Evolutionary conservation across 2,888 invertebrate genomes (phyloP).

Genomic region (Pterostichus madidus): DNA sequence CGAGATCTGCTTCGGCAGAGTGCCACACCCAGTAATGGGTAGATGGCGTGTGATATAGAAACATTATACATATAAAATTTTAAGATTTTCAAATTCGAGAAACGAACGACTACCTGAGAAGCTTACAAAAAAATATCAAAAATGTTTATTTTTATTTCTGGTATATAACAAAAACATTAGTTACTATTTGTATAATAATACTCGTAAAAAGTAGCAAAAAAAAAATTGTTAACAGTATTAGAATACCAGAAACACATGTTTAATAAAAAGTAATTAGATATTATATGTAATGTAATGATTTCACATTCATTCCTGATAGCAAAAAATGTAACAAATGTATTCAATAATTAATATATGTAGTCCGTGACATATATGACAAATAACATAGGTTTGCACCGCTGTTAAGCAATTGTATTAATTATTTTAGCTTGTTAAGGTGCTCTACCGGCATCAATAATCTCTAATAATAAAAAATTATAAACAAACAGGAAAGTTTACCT

Average conservation of each 20-base stretch:
- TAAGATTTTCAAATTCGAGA: too few relatives aligned
- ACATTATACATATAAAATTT: too few relatives aligned
- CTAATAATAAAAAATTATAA: constrained; percentile 22
- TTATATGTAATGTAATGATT: constrained; percentile 11
- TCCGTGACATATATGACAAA: constrained; percentile 51
- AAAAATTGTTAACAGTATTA: not conserved
- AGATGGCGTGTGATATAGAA: too few relatives aligned
- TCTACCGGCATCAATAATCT: constrained; percentile 26
- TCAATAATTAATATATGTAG: constrained; percentile 44
- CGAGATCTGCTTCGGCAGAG: too few relatives aligned
- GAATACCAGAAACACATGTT: not conserved
- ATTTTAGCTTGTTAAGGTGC: constrained; percentile 40
- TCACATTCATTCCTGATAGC: not conserved
- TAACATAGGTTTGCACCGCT: constrained; percentile 9
- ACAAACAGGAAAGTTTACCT: constrained; percentile 22
- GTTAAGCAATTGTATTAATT: constrained; percentile 43
- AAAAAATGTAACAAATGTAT: constrained; percentile 28
- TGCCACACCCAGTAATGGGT: too few relatives aligned
- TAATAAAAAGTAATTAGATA: not conserved
- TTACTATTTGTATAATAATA: not conserved
- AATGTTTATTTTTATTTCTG: too few relatives aligned
- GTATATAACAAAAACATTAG: not conserved
- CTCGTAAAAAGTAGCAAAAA: not conserved
- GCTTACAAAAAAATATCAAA: too few relatives aligned
- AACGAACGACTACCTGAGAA: too few relatives aligned